These are phyloP conservation scores for Macrosiphum euphorbiae DNA, from an alignment of 2,888 invertebrate species.

Conservation along the genomic window DNA sequence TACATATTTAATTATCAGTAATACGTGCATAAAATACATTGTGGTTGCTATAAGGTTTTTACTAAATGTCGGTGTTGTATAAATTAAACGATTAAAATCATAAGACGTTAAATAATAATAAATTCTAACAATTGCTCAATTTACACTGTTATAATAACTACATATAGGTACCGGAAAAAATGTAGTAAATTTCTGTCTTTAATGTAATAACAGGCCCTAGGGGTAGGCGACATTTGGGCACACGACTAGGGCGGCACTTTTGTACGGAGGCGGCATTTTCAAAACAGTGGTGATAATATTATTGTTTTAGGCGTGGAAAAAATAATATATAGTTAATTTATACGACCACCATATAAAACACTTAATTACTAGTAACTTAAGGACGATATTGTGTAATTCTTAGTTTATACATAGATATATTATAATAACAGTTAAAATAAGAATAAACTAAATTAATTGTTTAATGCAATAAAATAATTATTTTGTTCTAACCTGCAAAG, in stretches of 20 bases:
- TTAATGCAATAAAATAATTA: neutral
- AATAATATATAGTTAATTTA: neutral
- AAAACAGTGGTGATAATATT: too few relatives aligned
- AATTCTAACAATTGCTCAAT: neutral
- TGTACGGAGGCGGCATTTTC: too few relatives aligned
- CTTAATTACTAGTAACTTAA: neutral
- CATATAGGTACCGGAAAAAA: neutral
- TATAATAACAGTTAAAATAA: neutral
- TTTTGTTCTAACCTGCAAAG: slow-evolving; percentile 27
- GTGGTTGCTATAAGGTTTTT: neutral
- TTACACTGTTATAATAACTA: neutral
- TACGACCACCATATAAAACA: neutral
- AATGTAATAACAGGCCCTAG: too few relatives aligned
- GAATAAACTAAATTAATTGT: neutral
- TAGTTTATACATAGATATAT: neutral
- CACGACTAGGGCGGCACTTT: too few relatives aligned
- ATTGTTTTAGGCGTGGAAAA: too few relatives aligned
- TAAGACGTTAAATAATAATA: neutral
- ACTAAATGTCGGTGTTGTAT: neutral
- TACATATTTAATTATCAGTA: neutral
- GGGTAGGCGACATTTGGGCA: too few relatives aligned
- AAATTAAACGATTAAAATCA: neutral
- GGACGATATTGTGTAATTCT: neutral
- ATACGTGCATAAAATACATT: neutral
- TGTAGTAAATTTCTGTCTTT: neutral